Percentiles rank a stretch among this genome's conserved stretches.
Evolutionary conservation across 2,888 invertebrate genomes (phyloP).

Genomic region (Ennomos quercinarius): DNA sequence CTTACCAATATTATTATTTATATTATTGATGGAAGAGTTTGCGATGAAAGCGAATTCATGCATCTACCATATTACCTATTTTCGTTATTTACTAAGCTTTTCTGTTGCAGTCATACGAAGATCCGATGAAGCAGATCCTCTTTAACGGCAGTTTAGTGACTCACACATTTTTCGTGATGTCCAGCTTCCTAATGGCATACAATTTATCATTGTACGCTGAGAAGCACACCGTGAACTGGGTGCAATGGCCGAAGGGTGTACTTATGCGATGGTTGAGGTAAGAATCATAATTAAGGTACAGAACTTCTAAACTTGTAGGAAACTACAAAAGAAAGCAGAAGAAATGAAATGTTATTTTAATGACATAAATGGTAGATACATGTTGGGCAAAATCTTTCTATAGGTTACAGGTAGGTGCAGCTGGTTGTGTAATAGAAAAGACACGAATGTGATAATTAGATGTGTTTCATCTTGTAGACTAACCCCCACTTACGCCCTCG

Average conservation of each 20-base stretch:
- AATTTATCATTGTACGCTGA: conserved; percentile 67
- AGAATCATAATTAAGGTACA: no score
- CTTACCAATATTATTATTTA: no score
- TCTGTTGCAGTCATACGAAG: conserved; percentile 66
- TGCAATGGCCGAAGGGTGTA: conserved; percentile 65
- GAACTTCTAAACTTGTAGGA: no score
- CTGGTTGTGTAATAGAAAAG: no score
- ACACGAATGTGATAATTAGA: no score
- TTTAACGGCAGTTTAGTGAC: conserved; percentile 72
- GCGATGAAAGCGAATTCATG: no score
- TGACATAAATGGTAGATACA: no score
- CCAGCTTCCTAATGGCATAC: conserved; percentile 72
- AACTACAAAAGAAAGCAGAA: no score
- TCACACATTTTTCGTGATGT: conserved; percentile 76
- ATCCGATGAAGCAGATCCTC: conserved; percentile 67
- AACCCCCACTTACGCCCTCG: conserved; percentile 69
- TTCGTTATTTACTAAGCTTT: not conserved
- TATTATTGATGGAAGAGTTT: no score
- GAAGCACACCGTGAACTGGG: conserved; percentile 55
- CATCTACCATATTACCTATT: conserved; percentile 29
- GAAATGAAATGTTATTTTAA: no score
- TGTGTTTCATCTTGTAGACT: conserved; percentile 49
- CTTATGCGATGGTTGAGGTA: conserved; percentile 74
- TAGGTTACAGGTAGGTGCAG: no score
- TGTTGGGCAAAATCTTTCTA: no score